These are phyloP conservation scores for Pseudomyrmex concolor DNA, from an alignment of 1,140 invertebrate genomes.

Conservation along the genomic window DNA sequence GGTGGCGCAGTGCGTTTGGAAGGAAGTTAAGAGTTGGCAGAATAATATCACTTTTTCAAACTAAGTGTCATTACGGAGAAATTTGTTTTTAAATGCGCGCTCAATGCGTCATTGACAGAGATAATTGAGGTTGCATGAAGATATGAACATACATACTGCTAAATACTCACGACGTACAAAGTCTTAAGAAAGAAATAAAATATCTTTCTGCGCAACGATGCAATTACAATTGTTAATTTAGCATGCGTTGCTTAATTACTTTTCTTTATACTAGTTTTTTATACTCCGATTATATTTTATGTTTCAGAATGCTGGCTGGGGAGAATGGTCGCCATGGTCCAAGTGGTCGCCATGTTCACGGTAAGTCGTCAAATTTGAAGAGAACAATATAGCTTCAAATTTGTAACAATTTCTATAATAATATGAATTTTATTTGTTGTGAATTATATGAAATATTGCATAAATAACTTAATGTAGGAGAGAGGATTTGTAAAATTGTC, in stretches of 20 bases:
- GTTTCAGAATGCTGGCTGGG: conserved; percentile 80
- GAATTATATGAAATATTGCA: background rate
- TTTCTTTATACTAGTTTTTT: background rate
- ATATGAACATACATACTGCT: conserved; percentile 1
- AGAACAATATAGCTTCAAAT: background rate
- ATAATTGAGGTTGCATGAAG: conserved; percentile 9
- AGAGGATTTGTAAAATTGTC: background rate
- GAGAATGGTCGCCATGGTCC: conserved; percentile 88
- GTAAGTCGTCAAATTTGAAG: conserved; percentile 64
- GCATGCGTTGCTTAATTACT: background rate
- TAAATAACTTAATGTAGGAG: background rate
- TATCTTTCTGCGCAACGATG: background rate
- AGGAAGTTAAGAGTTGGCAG: conserved; percentile 3
- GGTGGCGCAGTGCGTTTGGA: conserved; percentile 2
- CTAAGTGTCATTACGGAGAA: conserved; percentile 16
- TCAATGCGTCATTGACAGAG: background rate
- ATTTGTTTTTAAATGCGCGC: conserved; percentile 11
- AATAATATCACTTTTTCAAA: conserved; percentile 21
- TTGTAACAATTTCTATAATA: background rate
- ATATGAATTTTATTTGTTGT: background rate
- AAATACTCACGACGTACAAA: background rate
- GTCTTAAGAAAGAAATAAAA: background rate
- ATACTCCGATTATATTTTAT: conserved; percentile 45
- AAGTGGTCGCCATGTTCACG: conserved; percentile 87
- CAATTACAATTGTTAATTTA: background rate